These are phyloP conservation scores for Drosophila algonquin DNA, from an alignment of 2,888 invertebrate genomes.

Conservation along the genomic window DNA sequence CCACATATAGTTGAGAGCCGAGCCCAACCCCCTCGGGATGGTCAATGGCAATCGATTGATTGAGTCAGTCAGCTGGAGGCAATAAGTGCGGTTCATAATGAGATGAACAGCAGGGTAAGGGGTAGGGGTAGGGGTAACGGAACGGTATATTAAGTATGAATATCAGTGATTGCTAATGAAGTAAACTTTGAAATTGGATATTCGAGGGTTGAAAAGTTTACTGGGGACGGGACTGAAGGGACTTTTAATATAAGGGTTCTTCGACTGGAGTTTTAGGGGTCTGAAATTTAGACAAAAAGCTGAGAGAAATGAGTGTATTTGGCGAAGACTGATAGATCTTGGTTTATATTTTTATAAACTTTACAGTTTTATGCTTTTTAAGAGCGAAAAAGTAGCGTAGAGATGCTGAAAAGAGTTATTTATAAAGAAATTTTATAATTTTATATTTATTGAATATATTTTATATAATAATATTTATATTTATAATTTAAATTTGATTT, in stretches of 20 bases:
- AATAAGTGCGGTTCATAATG: constrained; percentile 12
- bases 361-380: too few species aligned
- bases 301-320: background rate
- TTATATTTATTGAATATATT: too few species aligned
- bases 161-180: constrained; percentile 28
- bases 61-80: constrained; percentile 19
- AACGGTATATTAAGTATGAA: constrained; percentile 9
- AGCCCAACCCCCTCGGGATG: constrained; percentile 5
- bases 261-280: background rate
- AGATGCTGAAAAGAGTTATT: too few species aligned
- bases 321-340: background rate
- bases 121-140: background rate
- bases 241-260: background rate
- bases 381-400: too few species aligned
- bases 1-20: constrained; percentile 2
- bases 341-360: too few species aligned
- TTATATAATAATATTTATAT: too few species aligned
- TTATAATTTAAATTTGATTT: too few species aligned
- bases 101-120: background rate
- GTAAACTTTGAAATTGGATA: constrained; percentile 1
- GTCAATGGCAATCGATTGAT: constrained; percentile 25
- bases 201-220: background rate
- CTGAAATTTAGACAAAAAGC: background rate
- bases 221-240: background rate
- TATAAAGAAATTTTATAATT: too few species aligned